A percentile compares a stretch with the other conserved stretches of the same genome.
Evolutionary conservation across 2,888 invertebrate species (phyloP).

Genomic region (Zeuzera pyrina): DNA sequence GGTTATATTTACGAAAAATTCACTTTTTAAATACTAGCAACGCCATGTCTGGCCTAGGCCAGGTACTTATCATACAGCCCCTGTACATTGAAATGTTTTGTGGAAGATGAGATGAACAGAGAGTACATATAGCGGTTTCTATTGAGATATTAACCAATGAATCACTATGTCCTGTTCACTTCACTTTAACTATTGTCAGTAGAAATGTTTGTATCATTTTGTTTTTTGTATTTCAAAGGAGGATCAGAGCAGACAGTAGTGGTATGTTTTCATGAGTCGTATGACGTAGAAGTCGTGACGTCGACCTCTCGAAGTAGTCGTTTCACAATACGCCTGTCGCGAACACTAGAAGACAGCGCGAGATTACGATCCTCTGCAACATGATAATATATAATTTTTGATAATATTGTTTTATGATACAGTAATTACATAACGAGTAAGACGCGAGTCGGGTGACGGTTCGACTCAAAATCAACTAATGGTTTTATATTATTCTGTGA

Average conservation of each 20-base stretch:
- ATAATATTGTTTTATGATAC: too few relatives aligned
- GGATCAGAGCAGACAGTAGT: conserved; percentile 51
- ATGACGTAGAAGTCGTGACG: conserved; percentile 49
- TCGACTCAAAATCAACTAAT: conserved; percentile 71
- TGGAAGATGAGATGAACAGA: conserved; percentile 43
- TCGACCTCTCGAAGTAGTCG: conserved; percentile 39
- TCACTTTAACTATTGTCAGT: conserved; percentile 37
- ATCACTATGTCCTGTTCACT: conserved; percentile 44
- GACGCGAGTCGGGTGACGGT: conserved; percentile 50
- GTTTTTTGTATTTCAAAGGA: conserved; percentile 40
- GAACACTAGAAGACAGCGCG: conserved; percentile 46
- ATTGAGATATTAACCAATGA: conserved; percentile 13
- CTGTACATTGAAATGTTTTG: conserved; percentile 41
- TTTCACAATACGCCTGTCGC: conserved; percentile 49
- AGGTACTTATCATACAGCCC: too few relatives aligned
- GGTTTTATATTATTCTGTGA: conserved; percentile 72
- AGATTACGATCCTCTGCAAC: conserved; percentile 54
- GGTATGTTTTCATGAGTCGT: conserved; percentile 45
- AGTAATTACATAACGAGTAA: conserved; percentile 37
- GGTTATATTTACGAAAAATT: too few relatives aligned
- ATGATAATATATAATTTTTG: conserved; percentile 45
- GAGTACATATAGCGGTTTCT: too few relatives aligned
- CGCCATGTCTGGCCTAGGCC: too few relatives aligned
- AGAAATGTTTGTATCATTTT: conserved; percentile 56
- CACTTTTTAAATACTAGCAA: too few relatives aligned